Evolutionary conservation across 53 echinoderm and acorn worm species (phyloP).

Genomic region (Actinopyga echinites): DNA sequence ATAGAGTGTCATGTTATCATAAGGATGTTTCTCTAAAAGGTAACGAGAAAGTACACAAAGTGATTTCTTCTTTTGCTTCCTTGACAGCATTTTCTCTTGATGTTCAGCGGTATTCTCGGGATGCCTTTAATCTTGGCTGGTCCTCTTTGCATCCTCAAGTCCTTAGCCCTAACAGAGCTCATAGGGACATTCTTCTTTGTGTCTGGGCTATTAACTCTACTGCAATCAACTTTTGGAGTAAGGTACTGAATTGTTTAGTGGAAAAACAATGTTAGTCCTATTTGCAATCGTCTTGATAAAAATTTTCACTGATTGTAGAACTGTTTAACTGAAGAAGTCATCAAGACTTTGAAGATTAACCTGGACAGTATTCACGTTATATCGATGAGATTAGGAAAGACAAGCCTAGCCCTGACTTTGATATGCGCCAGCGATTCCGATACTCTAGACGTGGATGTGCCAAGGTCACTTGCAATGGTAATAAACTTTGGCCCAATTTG

Average conservation of each 20-base stretch:
- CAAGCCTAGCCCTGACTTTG: constrained; percentile 15
- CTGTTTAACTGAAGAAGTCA: too few relatives aligned
- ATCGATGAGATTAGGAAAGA: constrained; percentile 10
- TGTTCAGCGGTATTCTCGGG: constrained; percentile 69
- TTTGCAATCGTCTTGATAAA: too few relatives aligned
- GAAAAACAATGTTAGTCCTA: too few relatives aligned
- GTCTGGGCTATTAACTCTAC: constrained; percentile 65
- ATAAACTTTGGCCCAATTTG: not conserved
- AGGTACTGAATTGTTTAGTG: too few relatives aligned
- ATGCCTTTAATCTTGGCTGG: constrained; percentile 58
- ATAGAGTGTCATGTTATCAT: too few relatives aligned
- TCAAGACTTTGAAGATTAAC: too few relatives aligned
- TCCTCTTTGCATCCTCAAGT: constrained; percentile 48
- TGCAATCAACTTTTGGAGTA: constrained; percentile 68
- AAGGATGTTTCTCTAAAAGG: too few relatives aligned
- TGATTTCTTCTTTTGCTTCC: too few relatives aligned
- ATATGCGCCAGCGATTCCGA: not conserved
- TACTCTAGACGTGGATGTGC: constrained; percentile 15
- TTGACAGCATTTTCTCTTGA: constrained; percentile 68
- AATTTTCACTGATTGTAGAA: too few relatives aligned
- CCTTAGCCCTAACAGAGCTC: constrained; percentile 45
- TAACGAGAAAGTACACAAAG: too few relatives aligned
- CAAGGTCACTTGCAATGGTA: constrained; percentile 30
- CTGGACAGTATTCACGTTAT: too few relatives aligned
- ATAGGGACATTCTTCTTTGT: constrained; percentile 76